A percentile compares a stretch with the other conserved stretches of the same genome.
phyloP scores from a whole-genome alignment of 1,140 invertebrate genomes.

The Ptiloglossa arizonensis region DNA sequence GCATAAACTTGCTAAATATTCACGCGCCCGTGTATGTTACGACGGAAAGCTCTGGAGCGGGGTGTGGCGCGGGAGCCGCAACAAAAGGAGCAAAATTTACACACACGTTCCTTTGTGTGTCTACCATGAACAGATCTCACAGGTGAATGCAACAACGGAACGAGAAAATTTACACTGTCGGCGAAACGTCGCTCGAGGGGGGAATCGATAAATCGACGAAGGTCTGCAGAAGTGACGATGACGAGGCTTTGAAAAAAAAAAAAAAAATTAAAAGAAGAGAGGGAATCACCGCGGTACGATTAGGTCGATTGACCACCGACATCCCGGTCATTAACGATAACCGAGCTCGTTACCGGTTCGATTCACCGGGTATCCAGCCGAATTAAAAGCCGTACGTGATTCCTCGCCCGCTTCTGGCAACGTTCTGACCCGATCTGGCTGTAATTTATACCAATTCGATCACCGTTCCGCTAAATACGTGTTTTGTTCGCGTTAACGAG shows the following conservation, averaged over 20 bases:
- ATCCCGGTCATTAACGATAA: slow-evolving; percentile 6
- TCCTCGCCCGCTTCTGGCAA: slow-evolving; percentile 52
- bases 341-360: slow-evolving; percentile 46
- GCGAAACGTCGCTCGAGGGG: background rate
- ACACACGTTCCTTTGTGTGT: slow-evolving; percentile 6
- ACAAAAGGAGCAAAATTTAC: slow-evolving; percentile 3
- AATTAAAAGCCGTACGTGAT: slow-evolving; percentile 65
- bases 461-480: slow-evolving; percentile 23
- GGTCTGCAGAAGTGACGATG: slow-evolving; percentile 1
- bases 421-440: slow-evolving; percentile 3
- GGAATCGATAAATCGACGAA: slow-evolving; percentile 27
- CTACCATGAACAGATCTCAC: slow-evolving; percentile 22
- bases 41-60: background rate
- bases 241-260: background rate
- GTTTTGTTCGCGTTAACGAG: slow-evolving; percentile 13
- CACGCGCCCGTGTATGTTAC: background rate
- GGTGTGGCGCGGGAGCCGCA: background rate
- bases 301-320: slow-evolving; percentile 3
- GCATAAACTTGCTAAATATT: slow-evolving; percentile 28
- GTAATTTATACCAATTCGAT: slow-evolving; percentile 54
- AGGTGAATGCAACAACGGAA: slow-evolving; percentile 18
- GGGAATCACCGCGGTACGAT: background rate
- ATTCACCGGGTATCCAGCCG: slow-evolving; percentile 37
- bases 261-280: background rate
- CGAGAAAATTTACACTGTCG: slow-evolving; percentile 5